Evolutionary conservation across 2,797 vertebrate species (phyloP), one percentile per base, ranked within the genome.

Genomic region (Heterohyrax brucei): DNA sequence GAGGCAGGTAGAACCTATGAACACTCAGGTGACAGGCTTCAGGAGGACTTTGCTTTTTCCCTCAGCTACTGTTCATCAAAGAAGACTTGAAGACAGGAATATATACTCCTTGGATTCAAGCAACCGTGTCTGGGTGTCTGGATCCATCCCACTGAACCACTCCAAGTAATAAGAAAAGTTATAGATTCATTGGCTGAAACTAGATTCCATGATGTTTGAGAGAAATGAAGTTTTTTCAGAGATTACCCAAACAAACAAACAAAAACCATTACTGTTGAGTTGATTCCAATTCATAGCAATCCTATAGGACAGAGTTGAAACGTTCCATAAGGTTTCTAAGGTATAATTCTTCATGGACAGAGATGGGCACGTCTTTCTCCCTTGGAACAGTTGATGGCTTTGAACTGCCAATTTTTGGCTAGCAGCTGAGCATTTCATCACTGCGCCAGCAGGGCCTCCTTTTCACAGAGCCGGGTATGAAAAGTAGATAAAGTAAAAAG

Each of bases 201-300:
- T n/a, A 26, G 16, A 70, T 22, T 50, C 62, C 53, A 22, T 79
- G 75, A 66, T 8, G 7, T 68, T 76, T 89, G 64, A 62, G 77
- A 61, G 21, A 87, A 93, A 28, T 53, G 30, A 64, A 80, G 46
- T 22, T 89, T 90, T 87, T 95, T 79, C 68, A 48, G 89, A 92
- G 73, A 78, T 53, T 30, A 10, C 28, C 64, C 64, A 68, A 30
- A 68, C 22, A 66, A 26, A 26, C 22, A 68, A 30, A 30, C 28
- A 68, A 70, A 70, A 33, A n/a, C 68, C 68, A 68, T 33, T n/a
- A 28, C 12, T 18, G 18, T 16, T 12, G 18, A 70, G 21, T 33
- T 70, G 68, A 70, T n/a, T 30, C 30, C 68, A 33, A 33, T n/a
- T 33, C n/a, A 33, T 70, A 33, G 21, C 14, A 18, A 33, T 13